Conservation (phyloP, 2,888 invertebrate species). For the Xanthostigma xanthostigma region DNA sequence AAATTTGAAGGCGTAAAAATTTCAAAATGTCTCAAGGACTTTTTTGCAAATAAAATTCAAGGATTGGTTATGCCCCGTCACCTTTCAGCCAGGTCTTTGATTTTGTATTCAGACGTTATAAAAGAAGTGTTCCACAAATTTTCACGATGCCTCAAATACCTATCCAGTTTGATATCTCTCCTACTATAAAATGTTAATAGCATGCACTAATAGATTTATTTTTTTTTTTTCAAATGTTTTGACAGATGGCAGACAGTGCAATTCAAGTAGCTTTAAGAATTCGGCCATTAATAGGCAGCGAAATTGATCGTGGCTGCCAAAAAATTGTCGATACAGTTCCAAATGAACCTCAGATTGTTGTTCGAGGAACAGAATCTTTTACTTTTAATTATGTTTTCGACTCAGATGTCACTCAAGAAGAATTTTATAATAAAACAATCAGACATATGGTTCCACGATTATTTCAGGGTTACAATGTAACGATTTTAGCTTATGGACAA, state of each 20-base stretch:
- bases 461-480: conserved; percentile 86
- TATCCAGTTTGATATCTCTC: too few relatives aligned
- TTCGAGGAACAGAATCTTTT: conserved; percentile 51
- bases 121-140: too few relatives aligned
- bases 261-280: conserved; percentile 73
- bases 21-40: too few relatives aligned
- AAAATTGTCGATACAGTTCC: conserved; percentile 51
- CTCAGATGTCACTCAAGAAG: conserved; percentile 48
- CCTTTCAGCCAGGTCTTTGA: too few relatives aligned
- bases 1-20: too few relatives aligned
- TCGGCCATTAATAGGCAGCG: conserved; percentile 60
- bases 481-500: conserved; percentile 88
- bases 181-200: too few relatives aligned
- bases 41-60: too few relatives aligned
- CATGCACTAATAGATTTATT: not conserved
- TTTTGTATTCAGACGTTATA: too few relatives aligned
- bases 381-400: conserved; percentile 75
- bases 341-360: conserved; percentile 51
- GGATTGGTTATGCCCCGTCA: too few relatives aligned
- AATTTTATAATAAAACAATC: conserved; percentile 60
- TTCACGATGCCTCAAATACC: too few relatives aligned
- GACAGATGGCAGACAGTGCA: conserved; percentile 20
- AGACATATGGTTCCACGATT: conserved; percentile 53
- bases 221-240: conserved; percentile 8
- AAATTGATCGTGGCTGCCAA: conserved; percentile 59